Base-by-base conservation (phyloP, 2,797 vertebrate species). In the Coendou prehensilis region DNA sequence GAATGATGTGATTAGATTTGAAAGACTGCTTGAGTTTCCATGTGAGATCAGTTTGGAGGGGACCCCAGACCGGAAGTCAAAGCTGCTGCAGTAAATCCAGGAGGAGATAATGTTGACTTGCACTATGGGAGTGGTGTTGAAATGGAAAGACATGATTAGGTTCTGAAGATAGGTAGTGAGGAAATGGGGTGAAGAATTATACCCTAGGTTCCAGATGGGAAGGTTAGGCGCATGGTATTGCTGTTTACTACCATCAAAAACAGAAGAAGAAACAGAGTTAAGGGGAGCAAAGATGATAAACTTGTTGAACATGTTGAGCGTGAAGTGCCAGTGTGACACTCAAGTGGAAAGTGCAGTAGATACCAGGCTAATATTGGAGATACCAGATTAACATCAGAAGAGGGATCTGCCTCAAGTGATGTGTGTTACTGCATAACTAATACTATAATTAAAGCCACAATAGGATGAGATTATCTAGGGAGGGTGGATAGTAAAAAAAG, bases 151-250 rank as follows among this genome's bases (percentile, higher is more conserved):
- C 59, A 37, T 33, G 59, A 52, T 87, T 54, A 73, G 80, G 84
- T 94, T 30, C 56, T 47, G 30, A 93, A 94, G 84, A 89, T 87
- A 67, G 67, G 78, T 33, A 87, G 85, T 87, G 57, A 93, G 61
- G 73, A 33, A 92, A 63, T 89, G n/a, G 6, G 1, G 50, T 79
- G 33, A 30, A 63, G 64, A 45, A 78, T 67, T 45, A 67, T 20
- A 81, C 10, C 45, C 59, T 89, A 47, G 75, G 75, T 95, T 96
- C 71, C 47, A 26, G 41, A 17, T 87, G 33, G 33, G 22, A 54
- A 89, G 54, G 9, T 15, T 71, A 81, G 64, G 20, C 47, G 1
- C 13, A 6, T 33, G 5, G 26, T 54, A 18, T 20, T 94, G 5
- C n/a, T 75, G 23, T 86, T 90, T 83, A 83, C 63, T 59, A 11